Conservation (phyloP, 2,888 invertebrate species). For the Morpho helenor region DNA sequence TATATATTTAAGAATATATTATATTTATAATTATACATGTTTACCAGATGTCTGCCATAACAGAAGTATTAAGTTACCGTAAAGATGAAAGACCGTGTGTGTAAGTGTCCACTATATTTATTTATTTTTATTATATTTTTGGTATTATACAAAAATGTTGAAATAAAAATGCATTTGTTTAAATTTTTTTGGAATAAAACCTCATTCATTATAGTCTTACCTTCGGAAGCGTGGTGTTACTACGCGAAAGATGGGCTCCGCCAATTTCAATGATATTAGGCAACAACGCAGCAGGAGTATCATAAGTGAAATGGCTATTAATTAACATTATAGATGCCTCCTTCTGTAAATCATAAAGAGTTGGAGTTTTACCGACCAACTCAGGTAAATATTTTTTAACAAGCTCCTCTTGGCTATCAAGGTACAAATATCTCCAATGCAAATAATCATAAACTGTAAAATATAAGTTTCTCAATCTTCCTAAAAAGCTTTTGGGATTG, state of each 20-base stretch:
- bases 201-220: slow-evolving; percentile 26
- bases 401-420: slow-evolving; percentile 52
- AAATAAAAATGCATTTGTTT: no score
- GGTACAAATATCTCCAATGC: slow-evolving; percentile 57
- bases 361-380: slow-evolving; percentile 49
- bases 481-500: slow-evolving; percentile 73
- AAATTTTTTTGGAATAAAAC: no score
- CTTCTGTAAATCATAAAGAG: slow-evolving; percentile 53
- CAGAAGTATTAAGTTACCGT: no score
- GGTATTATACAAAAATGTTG: no score
- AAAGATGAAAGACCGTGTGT: no score
- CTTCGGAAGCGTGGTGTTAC: slow-evolving; percentile 43
- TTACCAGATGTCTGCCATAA: no score
- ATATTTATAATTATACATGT: no score
- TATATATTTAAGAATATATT: no score
- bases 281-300: slow-evolving; percentile 60
- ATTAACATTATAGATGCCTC: slow-evolving; percentile 61
- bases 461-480: slow-evolving; percentile 69
- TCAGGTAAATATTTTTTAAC: slow-evolving; percentile 53
- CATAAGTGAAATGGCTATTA: slow-evolving; percentile 72
- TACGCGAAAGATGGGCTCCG: slow-evolving; percentile 67
- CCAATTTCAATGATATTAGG: slow-evolving; percentile 79
- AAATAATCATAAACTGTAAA: slow-evolving; percentile 54
- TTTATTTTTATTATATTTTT: no score
- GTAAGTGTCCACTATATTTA: no score